Conservation (phyloP, 2,113 vertebrate species). For the Lycaon pictus region DNA sequence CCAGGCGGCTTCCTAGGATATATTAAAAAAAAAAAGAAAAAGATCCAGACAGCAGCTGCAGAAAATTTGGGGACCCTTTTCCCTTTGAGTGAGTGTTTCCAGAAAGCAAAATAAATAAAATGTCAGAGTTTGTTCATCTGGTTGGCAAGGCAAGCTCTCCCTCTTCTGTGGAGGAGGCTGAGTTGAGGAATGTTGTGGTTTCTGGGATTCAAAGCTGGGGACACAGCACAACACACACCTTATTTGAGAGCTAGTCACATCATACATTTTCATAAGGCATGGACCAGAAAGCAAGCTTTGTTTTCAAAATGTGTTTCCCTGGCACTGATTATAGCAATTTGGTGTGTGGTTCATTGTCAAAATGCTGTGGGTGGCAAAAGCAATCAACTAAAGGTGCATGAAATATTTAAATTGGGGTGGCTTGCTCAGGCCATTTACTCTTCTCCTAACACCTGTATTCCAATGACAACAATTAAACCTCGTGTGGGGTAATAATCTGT, state of each 20-base stretch:
- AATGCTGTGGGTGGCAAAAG: conserved; percentile 73
- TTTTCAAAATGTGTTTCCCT: conserved; percentile 77
- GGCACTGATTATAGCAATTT: conserved; percentile 67
- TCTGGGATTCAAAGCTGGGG: conserved; percentile 65
- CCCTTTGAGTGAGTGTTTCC: conserved; percentile 73
- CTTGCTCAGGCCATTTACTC: conserved; percentile 11
- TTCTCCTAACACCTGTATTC: conserved; percentile 62
- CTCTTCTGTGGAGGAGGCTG: conserved; percentile 30
- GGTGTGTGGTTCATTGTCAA: conserved; percentile 77
- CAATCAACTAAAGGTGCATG: conserved; percentile 52
- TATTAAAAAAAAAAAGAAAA: conserved; percentile 50
- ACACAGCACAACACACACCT: conserved; percentile 75
- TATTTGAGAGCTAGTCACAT: conserved; percentile 71
- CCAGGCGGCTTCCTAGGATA: conserved; percentile 53
- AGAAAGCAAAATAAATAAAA: conserved; percentile 80
- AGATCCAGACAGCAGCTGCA: conserved; percentile 77
- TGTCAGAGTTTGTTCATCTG: conserved; percentile 76
- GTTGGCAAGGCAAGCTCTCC: conserved; percentile 57
- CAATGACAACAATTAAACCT: conserved; percentile 56
- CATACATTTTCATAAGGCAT: conserved; percentile 78
- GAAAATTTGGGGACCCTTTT: conserved; percentile 72
- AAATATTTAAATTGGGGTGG: conserved; percentile 70
- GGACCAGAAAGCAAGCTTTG: conserved; percentile 77
- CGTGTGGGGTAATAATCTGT: conserved; percentile 15
- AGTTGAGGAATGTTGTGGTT: conserved; percentile 76